phyloP scores from a whole-genome alignment of 2,888 invertebrate genomes.

The Nomada fabriciana region DNA sequence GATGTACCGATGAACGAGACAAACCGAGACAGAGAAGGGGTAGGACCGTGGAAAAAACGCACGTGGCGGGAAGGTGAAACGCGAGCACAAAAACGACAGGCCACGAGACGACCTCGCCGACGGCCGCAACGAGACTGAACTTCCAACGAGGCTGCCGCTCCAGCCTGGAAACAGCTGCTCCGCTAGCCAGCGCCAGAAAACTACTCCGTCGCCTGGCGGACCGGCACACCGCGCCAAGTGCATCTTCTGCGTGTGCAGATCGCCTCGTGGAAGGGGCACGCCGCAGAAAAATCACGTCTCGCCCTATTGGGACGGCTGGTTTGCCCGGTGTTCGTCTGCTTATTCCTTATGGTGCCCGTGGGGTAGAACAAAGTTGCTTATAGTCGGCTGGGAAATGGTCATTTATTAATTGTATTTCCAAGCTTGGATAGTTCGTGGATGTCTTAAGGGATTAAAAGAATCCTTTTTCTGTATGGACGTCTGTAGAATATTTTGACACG shows the following conservation, averaged over 20 bases:
- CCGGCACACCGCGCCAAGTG: constrained; percentile 60
- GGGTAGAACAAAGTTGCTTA: too few species aligned
- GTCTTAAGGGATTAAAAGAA: too few species aligned
- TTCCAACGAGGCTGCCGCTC: constrained; percentile 58
- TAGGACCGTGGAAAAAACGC: constrained; percentile 32
- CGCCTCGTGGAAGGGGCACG: constrained; percentile 42
- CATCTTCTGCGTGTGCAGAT: constrained; percentile 57
- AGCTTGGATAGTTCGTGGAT: background rate
- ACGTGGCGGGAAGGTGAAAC: constrained; percentile 59
- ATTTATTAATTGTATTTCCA: constrained; percentile 4
- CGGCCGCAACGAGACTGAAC: constrained; percentile 76
- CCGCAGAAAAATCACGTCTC: constrained; percentile 57
- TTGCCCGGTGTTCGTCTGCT: constrained; percentile 11
- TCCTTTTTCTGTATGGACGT: too few species aligned
- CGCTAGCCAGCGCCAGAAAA: constrained; percentile 60
- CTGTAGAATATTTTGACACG: too few species aligned
- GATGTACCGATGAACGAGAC: constrained; percentile 10
- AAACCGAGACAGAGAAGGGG: background rate
- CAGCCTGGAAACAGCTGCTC: constrained; percentile 75
- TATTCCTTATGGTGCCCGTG: background rate
- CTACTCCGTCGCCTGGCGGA: constrained; percentile 50
- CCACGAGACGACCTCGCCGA: constrained; percentile 69
- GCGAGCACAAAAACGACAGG: constrained; percentile 44
- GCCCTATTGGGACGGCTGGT: constrained; percentile 46
- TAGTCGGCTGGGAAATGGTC: too few species aligned